Base-by-base conservation (phyloP, 2,113 vertebrate species). In the Pristiophorus japonicus region DNA sequence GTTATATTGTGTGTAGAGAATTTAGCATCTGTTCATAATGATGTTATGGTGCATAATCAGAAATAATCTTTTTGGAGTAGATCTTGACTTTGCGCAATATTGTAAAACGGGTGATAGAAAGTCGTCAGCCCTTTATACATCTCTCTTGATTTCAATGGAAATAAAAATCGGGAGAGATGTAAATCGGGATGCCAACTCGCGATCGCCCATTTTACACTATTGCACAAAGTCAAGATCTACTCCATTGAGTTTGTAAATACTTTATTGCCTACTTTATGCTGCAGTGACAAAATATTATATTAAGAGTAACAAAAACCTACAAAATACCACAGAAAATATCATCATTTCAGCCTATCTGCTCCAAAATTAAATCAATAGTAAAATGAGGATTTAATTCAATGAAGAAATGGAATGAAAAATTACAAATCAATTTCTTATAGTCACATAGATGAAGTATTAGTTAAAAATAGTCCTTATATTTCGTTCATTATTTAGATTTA, bases 371-470 rank as follows among this genome's bases (percentile, higher is more conserved):
- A 96, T 95, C 95, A 96, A 95, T 96, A 95, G 95, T 96, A 24
- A 95, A 96, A 95, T 96, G 96, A 96, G 96, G 95, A 96, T 96
- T 95, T 96, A 45, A 96, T 97, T 97, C 96, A 90, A 97, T 97
- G 96, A 96, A 96, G 96, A 96, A 96, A 96, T 95, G 96, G 95
- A 95, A 97, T 96, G 96, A 97, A 96, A 96, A 97, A 96, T 97
- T 97, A 95, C 95, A 96, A 96, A 97, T 96, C 96, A 97, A 97
- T 97, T 96, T 67, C 42, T 59, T 81, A 92, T 62, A 96, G 96
- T 97, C 96, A 96, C 88, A 70, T 62, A 63, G 94, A 95, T 96
- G 95, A 96, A 96, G 96, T 81, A 63, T 63, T 84, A 84, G n/a
- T 38, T 84, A 11, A 84, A 38, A 95, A n/a, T 96, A 95, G 96